Percentiles rank a stretch among this genome's conserved stretches.
Conservation (phyloP, 2,797 vertebrate species). For the Triplophysa bombifrons region DNA sequence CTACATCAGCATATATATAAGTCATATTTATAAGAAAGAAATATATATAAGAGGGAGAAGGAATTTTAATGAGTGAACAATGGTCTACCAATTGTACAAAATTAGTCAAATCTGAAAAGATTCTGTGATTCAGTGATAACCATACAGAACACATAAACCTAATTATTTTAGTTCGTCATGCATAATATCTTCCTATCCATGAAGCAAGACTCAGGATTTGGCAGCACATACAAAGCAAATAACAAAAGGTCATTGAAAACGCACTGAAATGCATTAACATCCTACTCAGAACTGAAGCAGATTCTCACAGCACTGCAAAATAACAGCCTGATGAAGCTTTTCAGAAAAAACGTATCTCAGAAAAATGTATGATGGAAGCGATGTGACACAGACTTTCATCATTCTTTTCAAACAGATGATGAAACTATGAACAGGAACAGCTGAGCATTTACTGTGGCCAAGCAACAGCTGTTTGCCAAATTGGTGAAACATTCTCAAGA, state of each 20-base stretch:
- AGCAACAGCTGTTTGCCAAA: slow-evolving; percentile 25
- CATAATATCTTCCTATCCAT: neutral
- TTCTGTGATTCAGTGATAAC: no score
- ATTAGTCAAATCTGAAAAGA: no score
- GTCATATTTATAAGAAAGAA: no score
- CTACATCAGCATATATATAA: neutral
- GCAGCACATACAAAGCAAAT: slow-evolving; percentile 1
- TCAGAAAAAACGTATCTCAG: neutral
- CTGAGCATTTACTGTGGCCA: slow-evolving; percentile 25
- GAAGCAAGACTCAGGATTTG: neutral
- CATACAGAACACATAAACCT: neutral
- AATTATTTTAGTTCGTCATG: neutral
- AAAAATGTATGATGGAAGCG: neutral
- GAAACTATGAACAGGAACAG: slow-evolving; percentile 20
- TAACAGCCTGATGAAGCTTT: neutral
- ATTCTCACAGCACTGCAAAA: slow-evolving; percentile 13
- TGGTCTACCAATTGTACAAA: no score
- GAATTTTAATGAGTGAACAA: no score
- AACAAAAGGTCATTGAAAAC: slow-evolving; percentile 11
- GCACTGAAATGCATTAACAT: slow-evolving; percentile 23
- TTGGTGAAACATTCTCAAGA: slow-evolving; percentile 21
- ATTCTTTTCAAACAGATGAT: slow-evolving; percentile 15
- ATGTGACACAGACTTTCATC: slow-evolving; percentile 10
- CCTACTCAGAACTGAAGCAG: slow-evolving; percentile 20
- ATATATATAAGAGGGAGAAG: no score